phyloP scores from a whole-genome alignment of 1,140 invertebrate species.

The Penaeus chinensis region DNA sequence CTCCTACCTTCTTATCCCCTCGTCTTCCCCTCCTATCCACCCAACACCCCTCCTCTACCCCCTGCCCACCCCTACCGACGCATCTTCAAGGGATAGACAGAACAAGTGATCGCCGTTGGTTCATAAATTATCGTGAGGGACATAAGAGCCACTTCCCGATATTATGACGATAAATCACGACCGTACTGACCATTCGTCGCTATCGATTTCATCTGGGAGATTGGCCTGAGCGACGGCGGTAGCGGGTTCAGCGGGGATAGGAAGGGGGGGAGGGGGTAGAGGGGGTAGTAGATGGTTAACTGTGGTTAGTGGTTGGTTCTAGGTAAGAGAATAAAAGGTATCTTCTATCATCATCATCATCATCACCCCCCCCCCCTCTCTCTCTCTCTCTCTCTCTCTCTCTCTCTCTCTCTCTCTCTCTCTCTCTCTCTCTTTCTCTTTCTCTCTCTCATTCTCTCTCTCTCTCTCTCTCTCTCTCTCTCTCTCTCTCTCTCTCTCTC shows the following conservation, averaged over 20 bases:
- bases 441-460: background rate
- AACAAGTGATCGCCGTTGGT: conserved; percentile 46
- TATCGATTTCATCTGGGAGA: conserved; percentile 51
- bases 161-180: conserved; percentile 56
- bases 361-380: background rate
- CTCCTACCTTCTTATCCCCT: background rate
- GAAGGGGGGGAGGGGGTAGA: background rate
- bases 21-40: background rate
- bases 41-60: background rate
- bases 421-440: background rate
- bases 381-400: background rate
- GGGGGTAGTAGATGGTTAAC: background rate
- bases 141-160: conserved; percentile 58
- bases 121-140: conserved; percentile 48
- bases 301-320: background rate
- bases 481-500: background rate
- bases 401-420: background rate
- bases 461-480: background rate
- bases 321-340: background rate
- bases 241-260: background rate
- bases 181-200: conserved; percentile 51
- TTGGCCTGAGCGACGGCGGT: conserved; percentile 34
- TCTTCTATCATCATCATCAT: background rate
- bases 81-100: conserved; percentile 13
- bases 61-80: background rate